These are phyloP conservation scores for Echiichthys vipera DNA, from an alignment of 2,797 vertebrate genomes.

Conservation along the genomic window DNA sequence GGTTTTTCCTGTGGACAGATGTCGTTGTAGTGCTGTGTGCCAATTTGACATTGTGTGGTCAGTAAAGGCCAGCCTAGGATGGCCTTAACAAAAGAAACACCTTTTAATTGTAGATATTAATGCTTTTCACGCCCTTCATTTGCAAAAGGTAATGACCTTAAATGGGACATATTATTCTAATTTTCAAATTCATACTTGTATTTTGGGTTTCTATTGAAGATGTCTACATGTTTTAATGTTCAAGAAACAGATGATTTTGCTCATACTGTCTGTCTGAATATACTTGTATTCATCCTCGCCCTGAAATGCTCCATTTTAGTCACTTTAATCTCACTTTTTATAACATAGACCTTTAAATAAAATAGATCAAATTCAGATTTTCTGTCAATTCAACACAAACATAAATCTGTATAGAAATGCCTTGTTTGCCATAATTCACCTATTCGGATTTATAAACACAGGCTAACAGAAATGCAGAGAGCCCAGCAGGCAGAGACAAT, in stretches of 20 bases:
- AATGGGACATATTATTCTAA: too few relatives aligned
- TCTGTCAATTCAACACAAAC: neutral
- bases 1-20: slow-evolving; percentile 57
- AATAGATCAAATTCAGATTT: neutral
- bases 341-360: neutral
- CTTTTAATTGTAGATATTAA: slow-evolving; percentile 10
- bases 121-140: slow-evolving; percentile 8
- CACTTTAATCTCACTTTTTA: too few relatives aligned
- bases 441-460: slow-evolving; percentile 54
- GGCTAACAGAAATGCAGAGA: slow-evolving; percentile 47
- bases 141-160: slow-evolving; percentile 10
- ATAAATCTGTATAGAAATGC: slow-evolving; percentile 32
- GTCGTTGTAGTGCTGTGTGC: slow-evolving; percentile 40
- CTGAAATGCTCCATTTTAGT: too few relatives aligned
- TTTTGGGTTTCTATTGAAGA: too few relatives aligned
- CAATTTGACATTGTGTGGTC: slow-evolving; percentile 36
- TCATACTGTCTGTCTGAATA: too few relatives aligned
- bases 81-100: slow-evolving; percentile 9
- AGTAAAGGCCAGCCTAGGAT: slow-evolving; percentile 15
- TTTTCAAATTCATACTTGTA: too few relatives aligned
- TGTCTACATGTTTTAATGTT: too few relatives aligned
- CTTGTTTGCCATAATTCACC: slow-evolving; percentile 50
- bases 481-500: slow-evolving; percentile 36
- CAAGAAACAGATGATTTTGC: too few relatives aligned
- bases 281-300: too few relatives aligned